Conservation (phyloP, 2,113 vertebrate species). For the Prietella phreatophila region DNA sequence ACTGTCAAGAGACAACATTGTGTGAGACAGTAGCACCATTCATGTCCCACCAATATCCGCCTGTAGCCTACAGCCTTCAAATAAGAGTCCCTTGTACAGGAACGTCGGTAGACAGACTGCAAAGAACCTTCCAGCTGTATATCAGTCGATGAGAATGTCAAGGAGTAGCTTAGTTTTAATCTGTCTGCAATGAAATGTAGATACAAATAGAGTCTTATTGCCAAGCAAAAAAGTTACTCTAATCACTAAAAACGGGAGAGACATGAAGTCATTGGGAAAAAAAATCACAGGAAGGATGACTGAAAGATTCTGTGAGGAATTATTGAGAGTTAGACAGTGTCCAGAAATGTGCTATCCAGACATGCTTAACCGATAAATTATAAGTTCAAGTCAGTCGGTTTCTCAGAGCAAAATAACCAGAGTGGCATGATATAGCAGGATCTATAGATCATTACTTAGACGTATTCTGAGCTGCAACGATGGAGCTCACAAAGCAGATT, state of each 20-base stretch:
- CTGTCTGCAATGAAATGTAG: background rate
- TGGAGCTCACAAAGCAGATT: slow-evolving; percentile 8
- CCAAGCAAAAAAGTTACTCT: background rate
- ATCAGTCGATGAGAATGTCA: background rate
- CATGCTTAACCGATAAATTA: background rate
- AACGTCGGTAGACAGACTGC: slow-evolving; percentile 3
- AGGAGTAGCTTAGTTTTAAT: background rate
- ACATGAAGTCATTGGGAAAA: background rate
- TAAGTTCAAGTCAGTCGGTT: background rate
- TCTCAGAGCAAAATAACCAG: background rate
- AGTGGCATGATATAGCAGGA: background rate
- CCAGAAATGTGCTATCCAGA: background rate
- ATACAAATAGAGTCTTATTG: background rate
- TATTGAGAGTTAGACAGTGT: background rate
- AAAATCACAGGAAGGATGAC: background rate
- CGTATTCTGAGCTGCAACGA: background rate
- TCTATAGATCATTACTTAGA: background rate
- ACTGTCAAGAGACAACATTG: background rate
- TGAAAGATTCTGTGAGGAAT: background rate
- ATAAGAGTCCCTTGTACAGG: slow-evolving; percentile 30
- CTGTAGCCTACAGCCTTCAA: slow-evolving; percentile 14
- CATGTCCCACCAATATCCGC: slow-evolving; percentile 14
- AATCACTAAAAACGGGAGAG: background rate
- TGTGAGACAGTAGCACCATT: slow-evolving; percentile 34
- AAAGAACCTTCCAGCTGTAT: background rate